Evolutionary conservation across 2,113 vertebrate genomes (phyloP), one percentile per base, ranked within the genome.

Genomic region (Ranitomeya variabilis): DNA sequence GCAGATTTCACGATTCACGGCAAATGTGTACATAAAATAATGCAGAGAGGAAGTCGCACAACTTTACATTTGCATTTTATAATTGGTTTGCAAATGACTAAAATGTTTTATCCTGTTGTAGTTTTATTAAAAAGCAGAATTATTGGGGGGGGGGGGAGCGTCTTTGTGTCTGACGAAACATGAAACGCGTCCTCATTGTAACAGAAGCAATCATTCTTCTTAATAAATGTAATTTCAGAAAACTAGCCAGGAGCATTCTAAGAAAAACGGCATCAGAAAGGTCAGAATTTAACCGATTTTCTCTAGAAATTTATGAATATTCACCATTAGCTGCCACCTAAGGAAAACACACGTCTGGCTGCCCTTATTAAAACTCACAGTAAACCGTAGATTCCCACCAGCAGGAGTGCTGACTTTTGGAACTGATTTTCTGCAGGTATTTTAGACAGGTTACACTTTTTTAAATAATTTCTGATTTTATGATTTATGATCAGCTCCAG

Each of bases 61-160:
- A 81, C 66, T 21, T 51, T 66, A 86, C 64, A 85, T 89, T 90
- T 91, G 37, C 71, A 89, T 90, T 91, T 92, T 60, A 66, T 90
- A 91, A 91, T 51, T 87, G 86, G 77, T 80, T 86, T 80, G 77
- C n/a, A 87, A 87, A 80, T 45, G 26, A 64, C 60, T 57, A 62
- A n/a, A 80, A 64, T 64, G n/a, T 69, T 87, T 55, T 80, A 55
- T 87, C 60, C 37, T 4, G 19, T 80, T 80, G 23, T 57, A 80
- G 76, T 87, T 87, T 83, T 83, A 83, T 67, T 83, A 83, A 66
- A 62, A 67, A 52, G 26, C 26, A 71, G 13, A 69, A 21, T 26
- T 66, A 86, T 77, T 80, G 45, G 23, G 11, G 7, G 45, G 23
- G 11, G 7, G 15, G 18, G 66, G 4, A 62, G 59, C 26, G 21